These are phyloP conservation scores for Tenthredo distinguenda DNA, from an alignment of 2,888 invertebrate genomes.

Conservation along the genomic window DNA sequence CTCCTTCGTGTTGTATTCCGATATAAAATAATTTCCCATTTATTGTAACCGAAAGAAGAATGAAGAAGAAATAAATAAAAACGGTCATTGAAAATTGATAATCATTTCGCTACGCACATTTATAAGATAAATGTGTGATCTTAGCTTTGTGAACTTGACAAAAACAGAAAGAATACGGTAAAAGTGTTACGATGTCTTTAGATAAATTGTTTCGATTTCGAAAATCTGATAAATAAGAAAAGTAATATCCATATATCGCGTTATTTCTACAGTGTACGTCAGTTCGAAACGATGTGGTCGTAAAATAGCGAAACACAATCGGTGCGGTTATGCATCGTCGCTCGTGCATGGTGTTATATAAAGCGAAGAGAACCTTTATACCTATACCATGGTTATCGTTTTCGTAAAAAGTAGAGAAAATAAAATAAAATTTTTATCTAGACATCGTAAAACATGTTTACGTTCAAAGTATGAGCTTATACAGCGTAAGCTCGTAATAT, in stretches of 20 bases:
- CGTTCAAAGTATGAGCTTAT: constrained; percentile 52
- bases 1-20: background rate
- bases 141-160: constrained; percentile 21
- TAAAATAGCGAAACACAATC: constrained; percentile 55
- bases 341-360: background rate
- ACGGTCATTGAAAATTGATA: background rate
- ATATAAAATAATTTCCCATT: background rate
- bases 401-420: constrained; percentile 41
- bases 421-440: constrained; percentile 62
- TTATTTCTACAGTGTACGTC: background rate
- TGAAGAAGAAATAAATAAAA: background rate
- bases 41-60: background rate
- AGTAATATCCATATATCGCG: background rate
- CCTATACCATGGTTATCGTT: background rate
- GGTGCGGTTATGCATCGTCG: background rate
- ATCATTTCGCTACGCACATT: constrained; percentile 29
- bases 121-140: constrained; percentile 38
- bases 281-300: background rate
- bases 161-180: background rate
- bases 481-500: constrained; percentile 59
- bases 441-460: constrained; percentile 66
- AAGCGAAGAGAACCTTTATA: background rate
- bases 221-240: background rate
- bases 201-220: background rate
- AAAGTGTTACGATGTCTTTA: constrained; percentile 1